Conservation (phyloP, 30 jellyfish, hydroid and myxozoan species). For the Aurelia aurita region DNA sequence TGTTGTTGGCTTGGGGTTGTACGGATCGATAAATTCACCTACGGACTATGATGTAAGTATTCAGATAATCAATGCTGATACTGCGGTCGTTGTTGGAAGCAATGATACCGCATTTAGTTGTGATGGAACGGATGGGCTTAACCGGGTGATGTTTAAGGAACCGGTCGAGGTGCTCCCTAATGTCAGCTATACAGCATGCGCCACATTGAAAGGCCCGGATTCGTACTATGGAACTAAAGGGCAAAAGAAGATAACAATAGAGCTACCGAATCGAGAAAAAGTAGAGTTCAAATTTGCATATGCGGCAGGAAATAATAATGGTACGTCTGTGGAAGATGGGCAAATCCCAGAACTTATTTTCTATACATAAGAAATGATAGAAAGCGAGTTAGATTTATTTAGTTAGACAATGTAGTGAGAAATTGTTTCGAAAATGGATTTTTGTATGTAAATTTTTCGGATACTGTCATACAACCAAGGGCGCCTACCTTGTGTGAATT, state of each 20-base stretch:
- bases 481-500: too few relatives aligned
- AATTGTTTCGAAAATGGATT: too few relatives aligned
- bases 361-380: constrained; percentile 73
- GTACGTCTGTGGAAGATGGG: constrained; percentile 99
- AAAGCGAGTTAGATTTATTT: too few relatives aligned
- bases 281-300: constrained; percentile 95
- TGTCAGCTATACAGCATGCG: constrained; percentile 94
- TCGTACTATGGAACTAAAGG: constrained; percentile 97
- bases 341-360: constrained; percentile 98
- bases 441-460: too few relatives aligned
- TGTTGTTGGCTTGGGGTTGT: constrained; percentile 98
- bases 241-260: constrained; percentile 84
- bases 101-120: constrained; percentile 98
- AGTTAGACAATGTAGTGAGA: too few relatives aligned
- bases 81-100: constrained; percentile 90
- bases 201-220: constrained; percentile 93
- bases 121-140: constrained; percentile 96
- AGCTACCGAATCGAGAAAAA: constrained; percentile 92
- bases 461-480: too few relatives aligned
- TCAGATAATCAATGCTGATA: constrained; percentile 89
- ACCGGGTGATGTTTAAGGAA: constrained; percentile 97
- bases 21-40: constrained; percentile 96
- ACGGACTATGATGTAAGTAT: constrained; percentile 96
- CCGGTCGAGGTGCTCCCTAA: constrained; percentile 94
- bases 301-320: constrained; percentile 99